Conservation (phyloP, 2,797 vertebrate genomes). For the Pangasius larnaudii region DNA sequence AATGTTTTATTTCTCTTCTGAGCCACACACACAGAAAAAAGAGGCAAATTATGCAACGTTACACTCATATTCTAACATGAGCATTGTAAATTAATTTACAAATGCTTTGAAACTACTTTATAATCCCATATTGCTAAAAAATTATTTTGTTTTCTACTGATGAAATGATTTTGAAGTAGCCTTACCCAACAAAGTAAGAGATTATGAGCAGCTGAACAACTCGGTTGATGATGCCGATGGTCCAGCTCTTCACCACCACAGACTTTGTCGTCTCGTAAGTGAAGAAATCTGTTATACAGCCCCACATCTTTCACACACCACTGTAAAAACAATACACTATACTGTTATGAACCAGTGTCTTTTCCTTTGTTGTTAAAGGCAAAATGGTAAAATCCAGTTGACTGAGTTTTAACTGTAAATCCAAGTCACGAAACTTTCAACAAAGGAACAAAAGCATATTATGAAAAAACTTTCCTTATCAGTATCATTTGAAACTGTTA, state of each 20-base stretch:
- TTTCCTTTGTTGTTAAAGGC: not conserved
- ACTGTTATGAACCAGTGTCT: not conserved
- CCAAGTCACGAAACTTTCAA: slow-evolving; percentile 27
- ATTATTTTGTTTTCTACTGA: not conserved
- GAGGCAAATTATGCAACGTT: not conserved
- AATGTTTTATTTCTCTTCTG: not conserved
- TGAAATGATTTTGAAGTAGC: not conserved
- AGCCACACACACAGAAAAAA: not conserved
- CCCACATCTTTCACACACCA: slow-evolving; percentile 56
- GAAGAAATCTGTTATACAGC: slow-evolving; percentile 79
- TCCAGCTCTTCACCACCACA: slow-evolving; percentile 85
- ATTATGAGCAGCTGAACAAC: slow-evolving; percentile 77
- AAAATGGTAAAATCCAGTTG: slow-evolving; percentile 1
- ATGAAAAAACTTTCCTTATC: not conserved
- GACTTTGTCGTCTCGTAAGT: slow-evolving; percentile 84
- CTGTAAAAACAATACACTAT: not conserved
- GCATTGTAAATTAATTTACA: not conserved
- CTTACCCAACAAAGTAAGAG: slow-evolving; percentile 64
- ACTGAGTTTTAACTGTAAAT: slow-evolving; percentile 7
- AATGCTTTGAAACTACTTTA: not conserved
- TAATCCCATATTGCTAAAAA: not conserved
- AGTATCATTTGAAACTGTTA: not conserved
- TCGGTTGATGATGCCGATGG: slow-evolving; percentile 82
- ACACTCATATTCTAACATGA: not conserved
- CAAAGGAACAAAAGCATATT: not conserved